Evolutionary conservation across 2,113 vertebrate species (phyloP), one percentile per base, ranked within the genome.

Genomic region (Micronisus gabar): DNA sequence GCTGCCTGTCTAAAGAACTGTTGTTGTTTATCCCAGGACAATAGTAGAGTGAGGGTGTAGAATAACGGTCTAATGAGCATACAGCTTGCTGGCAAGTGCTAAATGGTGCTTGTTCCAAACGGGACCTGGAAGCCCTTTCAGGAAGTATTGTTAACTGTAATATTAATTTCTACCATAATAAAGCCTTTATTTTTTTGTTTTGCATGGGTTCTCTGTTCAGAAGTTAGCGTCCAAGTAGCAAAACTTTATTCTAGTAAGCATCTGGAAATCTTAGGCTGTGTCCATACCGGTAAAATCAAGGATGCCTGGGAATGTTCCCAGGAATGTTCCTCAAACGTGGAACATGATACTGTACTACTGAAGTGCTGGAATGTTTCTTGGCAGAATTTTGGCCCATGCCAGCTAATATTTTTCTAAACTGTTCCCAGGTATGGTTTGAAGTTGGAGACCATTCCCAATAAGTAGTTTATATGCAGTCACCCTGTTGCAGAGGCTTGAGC

Each of bases 241-340:
- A 65, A 82, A 40, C 62, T 68, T 91, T 43, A 52, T 52, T 62
- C 73, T 91, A n/a, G 48, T 48, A n/a, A 94, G 95, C 88, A 88
- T 96, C 90, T 96, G 97, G 92, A 96, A 96, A 94, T 91, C 66
- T 82, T 53, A 90, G 71, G 30, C 88, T 92, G 61, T 75, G 78
- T 94, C 92, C 90, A 26, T 34, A 10, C 88, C 75, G 79, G 85
- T 93, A 94, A 97, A 95, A 85, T 47, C 66, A 36, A 45, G 90
- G 96, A 96, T 93, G 95, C 96, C 95, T 97, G 95, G 94, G 94
- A 95, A 94, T 76, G 96, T 92, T 97, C 92, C 88, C 94, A 88
- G 92, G 92, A 97, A 95, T 76, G 94, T 93, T 96, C 94, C 82
- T 93, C 95, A 85, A 63, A 30, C 1, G 65, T 88, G 94, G 88